Conservation (phyloP, 2,888 invertebrate genomes). For the Xestoiulus laeticollis region DNA sequence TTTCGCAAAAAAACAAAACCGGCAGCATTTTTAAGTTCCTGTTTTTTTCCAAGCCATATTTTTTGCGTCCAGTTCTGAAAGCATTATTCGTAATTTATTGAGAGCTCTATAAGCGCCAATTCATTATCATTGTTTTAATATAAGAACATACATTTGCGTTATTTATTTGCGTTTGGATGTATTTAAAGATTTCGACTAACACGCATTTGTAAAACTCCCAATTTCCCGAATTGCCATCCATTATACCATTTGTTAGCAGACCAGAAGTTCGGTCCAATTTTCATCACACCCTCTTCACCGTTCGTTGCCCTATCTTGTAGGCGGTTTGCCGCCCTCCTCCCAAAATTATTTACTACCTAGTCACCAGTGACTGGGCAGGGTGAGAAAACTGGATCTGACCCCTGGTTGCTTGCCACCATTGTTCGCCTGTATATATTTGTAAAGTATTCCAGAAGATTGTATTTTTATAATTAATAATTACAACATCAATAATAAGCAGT, state of each 20-base stretch:
- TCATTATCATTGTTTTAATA: conserved; percentile 18
- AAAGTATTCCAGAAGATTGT: conserved; percentile 15
- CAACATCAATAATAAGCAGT: conserved; percentile 26
- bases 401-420: background rate
- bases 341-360: background rate
- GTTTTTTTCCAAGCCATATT: conserved; percentile 18
- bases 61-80: conserved; percentile 11
- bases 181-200: conserved; percentile 26
- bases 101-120: conserved; percentile 26
- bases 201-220: background rate
- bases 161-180: conserved; percentile 26
- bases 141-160: conserved; percentile 18
- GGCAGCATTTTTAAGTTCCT: conserved; percentile 16
- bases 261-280: background rate
- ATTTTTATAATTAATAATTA: conserved; percentile 22
- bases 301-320: conserved; percentile 26
- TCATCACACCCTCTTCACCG: conserved; percentile 6
- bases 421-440: conserved; percentile 26
- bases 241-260: background rate
- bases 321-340: conserved; percentile 26
- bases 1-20: background rate
- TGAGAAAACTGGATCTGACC: conserved; percentile 17
- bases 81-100: conserved; percentile 5
- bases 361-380: conserved; percentile 26
- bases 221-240: conserved; percentile 26